Evolutionary conservation across 2,797 vertebrate genomes (phyloP).

Genomic region (Chanos chanos): DNA sequence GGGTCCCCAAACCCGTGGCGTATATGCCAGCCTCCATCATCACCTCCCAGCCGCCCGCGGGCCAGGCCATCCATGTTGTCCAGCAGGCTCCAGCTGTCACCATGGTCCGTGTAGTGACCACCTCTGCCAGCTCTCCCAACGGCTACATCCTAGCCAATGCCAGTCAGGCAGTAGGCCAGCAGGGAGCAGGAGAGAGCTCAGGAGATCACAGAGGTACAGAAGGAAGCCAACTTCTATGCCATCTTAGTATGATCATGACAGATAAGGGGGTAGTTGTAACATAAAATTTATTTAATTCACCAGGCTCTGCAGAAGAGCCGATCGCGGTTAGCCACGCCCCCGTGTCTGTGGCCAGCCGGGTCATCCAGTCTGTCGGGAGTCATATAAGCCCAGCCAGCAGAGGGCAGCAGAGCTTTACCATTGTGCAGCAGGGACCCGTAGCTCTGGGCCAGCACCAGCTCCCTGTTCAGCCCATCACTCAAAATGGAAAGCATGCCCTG

Average conservation of each 20-base stretch:
- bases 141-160: conserved; percentile 85
- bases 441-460: conserved; percentile 86
- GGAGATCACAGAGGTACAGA: conserved; percentile 73
- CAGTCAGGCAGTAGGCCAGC: conserved; percentile 44
- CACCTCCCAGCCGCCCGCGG: conserved; percentile 71
- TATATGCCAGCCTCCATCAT: conserved; percentile 85
- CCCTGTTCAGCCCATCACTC: conserved; percentile 83
- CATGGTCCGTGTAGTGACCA: conserved; percentile 90
- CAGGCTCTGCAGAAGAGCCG: conserved; percentile 68
- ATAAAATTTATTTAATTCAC: too few relatives aligned
- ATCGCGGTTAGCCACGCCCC: conserved; percentile 67
- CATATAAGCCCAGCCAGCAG: conserved; percentile 71
- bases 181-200: conserved; percentile 65
- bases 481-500: conserved; percentile 88
- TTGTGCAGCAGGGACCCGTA: conserved; percentile 78
- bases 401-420: conserved; percentile 73
- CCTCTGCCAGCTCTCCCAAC: conserved; percentile 78
- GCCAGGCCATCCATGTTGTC: conserved; percentile 88
- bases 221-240: too few relatives aligned
- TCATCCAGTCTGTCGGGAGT: conserved; percentile 88
- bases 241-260: too few relatives aligned
- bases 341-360: conserved; percentile 79
- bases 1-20: conserved; percentile 82
- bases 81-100: conserved; percentile 88
- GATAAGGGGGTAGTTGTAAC: too few relatives aligned